These are phyloP conservation scores for Tapirus terrestris DNA, from an alignment of 2,113 vertebrate species.

Conservation along the genomic window DNA sequence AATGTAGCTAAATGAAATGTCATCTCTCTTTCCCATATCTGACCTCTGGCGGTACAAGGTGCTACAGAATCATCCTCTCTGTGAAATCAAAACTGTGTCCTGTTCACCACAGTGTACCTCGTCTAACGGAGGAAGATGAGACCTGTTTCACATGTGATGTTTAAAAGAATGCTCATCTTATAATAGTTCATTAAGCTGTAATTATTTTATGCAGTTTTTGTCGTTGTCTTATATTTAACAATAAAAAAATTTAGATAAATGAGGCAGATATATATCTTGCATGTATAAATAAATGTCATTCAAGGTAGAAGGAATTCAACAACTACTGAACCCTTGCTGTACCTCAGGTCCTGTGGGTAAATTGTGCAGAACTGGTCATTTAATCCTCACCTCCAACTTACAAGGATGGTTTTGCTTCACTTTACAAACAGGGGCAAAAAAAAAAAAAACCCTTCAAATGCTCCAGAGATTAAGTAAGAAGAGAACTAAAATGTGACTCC, in stretches of 20 bases:
- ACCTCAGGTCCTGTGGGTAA: neutral
- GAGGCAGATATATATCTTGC: neutral
- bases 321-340: neutral
- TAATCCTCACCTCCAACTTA: neutral
- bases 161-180: neutral
- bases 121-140: neutral
- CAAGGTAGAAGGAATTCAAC: neutral
- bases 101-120: neutral
- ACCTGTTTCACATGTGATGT: neutral
- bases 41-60: neutral
- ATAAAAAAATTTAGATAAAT: neutral
- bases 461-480: neutral
- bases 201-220: neutral
- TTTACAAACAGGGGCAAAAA: neutral
- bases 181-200: neutral
- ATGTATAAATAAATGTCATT: neutral
- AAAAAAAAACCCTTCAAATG: neutral
- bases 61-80: neutral
- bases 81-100: neutral
- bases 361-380: neutral
- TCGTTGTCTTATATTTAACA: neutral
- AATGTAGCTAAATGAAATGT: conserved; percentile 28
- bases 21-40: neutral
- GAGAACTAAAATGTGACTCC: neutral
- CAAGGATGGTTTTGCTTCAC: conserved; percentile 3